A percentile compares a stretch with the other conserved stretches of the same genome.
phyloP scores from a whole-genome alignment of 2,888 invertebrate genomes.

The Drosophila anomelani region DNA sequence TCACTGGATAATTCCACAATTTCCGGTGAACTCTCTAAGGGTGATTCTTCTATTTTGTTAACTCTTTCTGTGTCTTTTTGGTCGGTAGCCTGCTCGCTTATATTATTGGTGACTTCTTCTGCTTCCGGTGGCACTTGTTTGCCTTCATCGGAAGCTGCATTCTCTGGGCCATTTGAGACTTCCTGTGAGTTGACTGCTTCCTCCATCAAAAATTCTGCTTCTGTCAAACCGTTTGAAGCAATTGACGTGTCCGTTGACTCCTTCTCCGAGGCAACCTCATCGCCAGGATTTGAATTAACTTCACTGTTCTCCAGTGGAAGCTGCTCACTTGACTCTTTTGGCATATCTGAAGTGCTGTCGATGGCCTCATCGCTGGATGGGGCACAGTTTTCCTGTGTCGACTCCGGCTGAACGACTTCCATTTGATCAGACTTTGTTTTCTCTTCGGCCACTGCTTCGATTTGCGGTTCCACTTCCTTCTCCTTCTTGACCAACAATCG shows the following conservation, averaged over 20 bases:
- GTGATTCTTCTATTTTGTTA: background rate
- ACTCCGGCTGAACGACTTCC: background rate
- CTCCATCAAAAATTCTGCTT: background rate
- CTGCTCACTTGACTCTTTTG: background rate
- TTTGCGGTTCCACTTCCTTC: background rate
- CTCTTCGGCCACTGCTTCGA: background rate
- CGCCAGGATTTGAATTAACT: background rate
- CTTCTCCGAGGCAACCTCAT: background rate
- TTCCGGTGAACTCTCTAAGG: background rate
- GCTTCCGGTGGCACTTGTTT: background rate
- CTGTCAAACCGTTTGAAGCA: constrained; percentile 1
- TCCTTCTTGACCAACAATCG: constrained; percentile 11
- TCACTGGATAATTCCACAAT: background rate
- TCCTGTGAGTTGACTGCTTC: background rate
- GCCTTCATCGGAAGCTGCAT: background rate
- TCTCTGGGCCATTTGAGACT: background rate
- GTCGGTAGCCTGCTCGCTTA: background rate
- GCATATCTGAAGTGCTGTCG: constrained; percentile 26
- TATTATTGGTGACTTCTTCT: background rate
- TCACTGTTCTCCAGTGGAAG: background rate
- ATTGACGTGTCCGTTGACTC: background rate
- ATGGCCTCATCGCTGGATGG: constrained; percentile 2
- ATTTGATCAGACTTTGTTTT: constrained; percentile 32
- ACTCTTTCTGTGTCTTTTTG: constrained; percentile 4
- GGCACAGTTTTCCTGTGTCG: background rate